Conservation (phyloP, 2,888 invertebrate species). For the Sinohyriopsis cumingii region DNA sequence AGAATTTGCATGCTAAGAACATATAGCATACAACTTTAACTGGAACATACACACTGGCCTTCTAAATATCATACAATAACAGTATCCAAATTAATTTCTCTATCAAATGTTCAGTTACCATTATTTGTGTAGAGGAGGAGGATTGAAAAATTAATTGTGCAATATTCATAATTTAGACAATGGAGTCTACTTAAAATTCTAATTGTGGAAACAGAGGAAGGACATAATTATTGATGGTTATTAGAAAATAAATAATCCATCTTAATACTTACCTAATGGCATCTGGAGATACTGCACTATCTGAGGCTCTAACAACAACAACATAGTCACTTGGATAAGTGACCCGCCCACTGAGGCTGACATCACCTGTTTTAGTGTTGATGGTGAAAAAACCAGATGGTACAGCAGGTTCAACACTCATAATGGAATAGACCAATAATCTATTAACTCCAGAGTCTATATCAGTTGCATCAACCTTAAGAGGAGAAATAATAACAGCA, state of each 20-base stretch:
- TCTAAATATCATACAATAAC: no score
- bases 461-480: constrained; percentile 36
- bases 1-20: no score
- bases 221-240: no score
- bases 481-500: constrained; percentile 1
- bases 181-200: no score
- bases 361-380: constrained; percentile 1
- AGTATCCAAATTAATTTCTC: no score
- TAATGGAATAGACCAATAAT: constrained; percentile 27
- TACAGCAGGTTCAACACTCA: constrained; percentile 16
- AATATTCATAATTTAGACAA: no score
- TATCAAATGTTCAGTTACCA: no score
- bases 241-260: neutral
- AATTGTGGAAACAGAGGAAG: no score
- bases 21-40: no score
- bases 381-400: constrained; percentile 10
- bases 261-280: constrained; percentile 7
- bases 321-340: constrained; percentile 12
- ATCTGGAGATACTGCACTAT: constrained; percentile 10
- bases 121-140: no score
- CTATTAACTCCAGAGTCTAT: constrained; percentile 29
- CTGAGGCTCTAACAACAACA: constrained; percentile 22
- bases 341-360: constrained; percentile 11
- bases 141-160: no score
- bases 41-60: no score